These are phyloP conservation scores for Orthonevra nobilis DNA, from an alignment of 2,888 invertebrate genomes.

Conservation along the genomic window DNA sequence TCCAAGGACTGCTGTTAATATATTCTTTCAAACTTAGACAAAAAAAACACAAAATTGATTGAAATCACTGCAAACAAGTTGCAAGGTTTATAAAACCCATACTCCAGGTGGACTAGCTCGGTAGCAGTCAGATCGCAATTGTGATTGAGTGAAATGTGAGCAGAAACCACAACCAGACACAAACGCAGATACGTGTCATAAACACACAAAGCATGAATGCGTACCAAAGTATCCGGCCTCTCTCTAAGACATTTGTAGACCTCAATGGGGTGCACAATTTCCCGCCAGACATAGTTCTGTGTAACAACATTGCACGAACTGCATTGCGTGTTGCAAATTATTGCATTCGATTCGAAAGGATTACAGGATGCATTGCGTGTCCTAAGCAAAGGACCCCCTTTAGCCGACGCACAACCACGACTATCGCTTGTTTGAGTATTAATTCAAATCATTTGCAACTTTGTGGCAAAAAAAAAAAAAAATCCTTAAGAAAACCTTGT, in stretches of 20 bases:
- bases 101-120: no score
- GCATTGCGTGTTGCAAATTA: constrained; percentile 50
- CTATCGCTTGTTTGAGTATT: constrained; percentile 37
- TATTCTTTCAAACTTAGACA: constrained; percentile 3
- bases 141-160: not conserved
- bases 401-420: constrained; percentile 18
- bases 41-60: no score
- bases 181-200: constrained; percentile 20
- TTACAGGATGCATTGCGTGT: constrained; percentile 58
- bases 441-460: constrained; percentile 60
- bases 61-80: constrained; percentile 9
- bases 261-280: not conserved
- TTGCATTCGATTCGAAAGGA: constrained; percentile 41
- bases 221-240: constrained; percentile 18
- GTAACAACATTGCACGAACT: constrained; percentile 39
- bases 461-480: constrained; percentile 17
- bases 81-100: not conserved
- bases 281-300: not conserved
- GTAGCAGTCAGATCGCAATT: constrained; percentile 5
- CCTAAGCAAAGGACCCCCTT: no score
- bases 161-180: constrained; percentile 15
- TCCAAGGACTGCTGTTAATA: not conserved
- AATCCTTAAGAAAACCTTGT: constrained; percentile 49
- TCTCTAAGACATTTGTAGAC: constrained; percentile 16
- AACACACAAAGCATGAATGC: constrained; percentile 42